Base-by-base conservation (phyloP, 2,888 invertebrate species). In the Onthophagus sagittarius region DNA sequence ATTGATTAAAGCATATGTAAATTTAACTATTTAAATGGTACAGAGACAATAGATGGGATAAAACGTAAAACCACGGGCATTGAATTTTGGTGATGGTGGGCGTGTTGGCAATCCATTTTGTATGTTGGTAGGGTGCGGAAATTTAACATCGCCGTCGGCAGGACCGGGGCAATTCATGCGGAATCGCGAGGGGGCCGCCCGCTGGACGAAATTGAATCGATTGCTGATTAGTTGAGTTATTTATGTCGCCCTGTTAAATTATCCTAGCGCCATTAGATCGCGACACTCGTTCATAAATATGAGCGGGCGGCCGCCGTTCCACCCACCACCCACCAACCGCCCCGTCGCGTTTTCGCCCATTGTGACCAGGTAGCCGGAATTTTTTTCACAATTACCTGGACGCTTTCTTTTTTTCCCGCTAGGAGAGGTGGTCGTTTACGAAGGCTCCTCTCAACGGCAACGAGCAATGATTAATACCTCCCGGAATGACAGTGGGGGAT, bases 161-260 rank as follows among this genome's bases (percentile, higher is more conserved):
- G 39, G 39, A 53, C 39, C 39, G 39, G 9, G 67, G n/a, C 31
- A 67, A 67, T 67, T 67, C 67, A 32, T 67, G 67, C 32, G 32
- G 13, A 67, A 67, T n/a, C 67, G 31, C 31, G 23, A 23, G 67
- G 39, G 67, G 67, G 15, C 67, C 67, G 67, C 32, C 23, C 67
- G 67, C 67, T 67, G 67, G 70, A 39, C 70, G 15, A 63, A 76
- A 67, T 67, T 67, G 67, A 79, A 78, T 78, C 78, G 77, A 78
- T 79, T 78, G 78, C 77, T 75, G 77, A 78, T 78, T 78, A 77
- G 75, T 71, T 75, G 76, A 77, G 77, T 80, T 80, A 80, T 80
- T 79, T 79, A 79, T 79, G 77, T 78, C 77, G 78, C 76, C 73
- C 77, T 76, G 79, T 79, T 80, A 79, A 79, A 79, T 80, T 80